A percentile compares a stretch with the other conserved stretches of the same genome.
Conservation (phyloP, 1,140 invertebrate species). For the Rhynchophorus ferrugineus region DNA sequence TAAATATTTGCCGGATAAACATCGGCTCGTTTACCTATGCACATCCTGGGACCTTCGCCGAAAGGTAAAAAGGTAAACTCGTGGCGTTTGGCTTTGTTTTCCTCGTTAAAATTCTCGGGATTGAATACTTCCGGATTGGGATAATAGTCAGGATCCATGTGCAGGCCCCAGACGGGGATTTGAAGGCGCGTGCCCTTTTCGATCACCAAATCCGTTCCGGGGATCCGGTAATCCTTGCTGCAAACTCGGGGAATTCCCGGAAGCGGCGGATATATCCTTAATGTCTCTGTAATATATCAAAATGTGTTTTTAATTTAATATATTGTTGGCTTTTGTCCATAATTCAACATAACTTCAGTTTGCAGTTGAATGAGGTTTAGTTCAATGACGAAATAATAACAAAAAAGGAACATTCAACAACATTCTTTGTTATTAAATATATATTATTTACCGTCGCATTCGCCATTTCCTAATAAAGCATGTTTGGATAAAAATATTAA, state of each 20-base stretch:
- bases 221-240: conserved; percentile 39
- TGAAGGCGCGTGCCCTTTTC: conserved; percentile 44
- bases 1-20: conserved; percentile 44
- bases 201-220: conserved; percentile 28
- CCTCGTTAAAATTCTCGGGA: conserved; percentile 51
- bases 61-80: conserved; percentile 48
- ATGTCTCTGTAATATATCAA: conserved; percentile 21
- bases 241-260: conserved; percentile 34
- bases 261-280: conserved; percentile 24
- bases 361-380: too few species aligned
- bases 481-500: too few species aligned
- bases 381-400: too few species aligned
- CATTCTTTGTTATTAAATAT: too few species aligned
- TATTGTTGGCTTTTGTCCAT: not conserved
- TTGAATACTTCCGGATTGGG: conserved; percentile 53
- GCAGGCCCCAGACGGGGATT: conserved; percentile 54
- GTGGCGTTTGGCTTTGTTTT: conserved; percentile 35
- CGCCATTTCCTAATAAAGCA: too few species aligned
- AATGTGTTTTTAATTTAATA: not conserved
- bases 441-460: too few species aligned
- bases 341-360: too few species aligned
- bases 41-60: conserved; percentile 52
- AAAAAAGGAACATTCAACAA: too few species aligned
- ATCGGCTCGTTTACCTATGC: conserved; percentile 45
- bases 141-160: conserved; percentile 51